Conservation (phyloP, 2,797 vertebrate species). For the Sebastes aleutianus region DNA sequence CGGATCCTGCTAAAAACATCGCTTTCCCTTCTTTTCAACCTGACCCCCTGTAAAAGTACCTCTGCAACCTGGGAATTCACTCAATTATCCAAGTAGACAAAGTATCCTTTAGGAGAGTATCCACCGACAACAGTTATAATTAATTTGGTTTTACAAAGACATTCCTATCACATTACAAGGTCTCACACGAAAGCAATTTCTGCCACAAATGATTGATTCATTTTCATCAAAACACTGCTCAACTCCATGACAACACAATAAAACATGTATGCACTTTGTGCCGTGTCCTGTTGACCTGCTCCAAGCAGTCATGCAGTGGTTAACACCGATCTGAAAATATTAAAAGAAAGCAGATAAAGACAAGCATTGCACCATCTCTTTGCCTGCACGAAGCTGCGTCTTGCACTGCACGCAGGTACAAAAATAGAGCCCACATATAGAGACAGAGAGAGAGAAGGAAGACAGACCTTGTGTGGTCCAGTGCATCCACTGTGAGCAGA, state of each 20-base stretch:
- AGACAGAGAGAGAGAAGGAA: slow-evolving; percentile 14
- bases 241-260: neutral
- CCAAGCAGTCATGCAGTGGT: neutral
- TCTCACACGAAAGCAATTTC: neutral
- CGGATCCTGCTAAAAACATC: neutral
- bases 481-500: slow-evolving; percentile 64
- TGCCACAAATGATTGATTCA: neutral
- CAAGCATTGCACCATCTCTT: neutral
- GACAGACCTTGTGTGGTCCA: slow-evolving; percentile 32
- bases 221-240: neutral
- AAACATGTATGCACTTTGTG: neutral
- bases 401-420: neutral
- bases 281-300: neutral
- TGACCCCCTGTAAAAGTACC: neutral
- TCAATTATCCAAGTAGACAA: neutral
- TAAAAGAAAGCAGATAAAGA: slow-evolving; percentile 10
- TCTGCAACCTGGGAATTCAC: neutral
- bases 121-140: neutral
- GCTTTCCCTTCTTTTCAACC: neutral
- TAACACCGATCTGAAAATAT: slow-evolving; percentile 1
- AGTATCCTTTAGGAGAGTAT: neutral
- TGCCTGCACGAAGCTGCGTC: slow-evolving; percentile 7
- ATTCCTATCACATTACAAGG: neutral
- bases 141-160: neutral
- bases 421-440: slow-evolving; percentile 9